phyloP scores from a whole-genome alignment of 2,113 vertebrate species.

The Thinocorus orbignyianus region DNA sequence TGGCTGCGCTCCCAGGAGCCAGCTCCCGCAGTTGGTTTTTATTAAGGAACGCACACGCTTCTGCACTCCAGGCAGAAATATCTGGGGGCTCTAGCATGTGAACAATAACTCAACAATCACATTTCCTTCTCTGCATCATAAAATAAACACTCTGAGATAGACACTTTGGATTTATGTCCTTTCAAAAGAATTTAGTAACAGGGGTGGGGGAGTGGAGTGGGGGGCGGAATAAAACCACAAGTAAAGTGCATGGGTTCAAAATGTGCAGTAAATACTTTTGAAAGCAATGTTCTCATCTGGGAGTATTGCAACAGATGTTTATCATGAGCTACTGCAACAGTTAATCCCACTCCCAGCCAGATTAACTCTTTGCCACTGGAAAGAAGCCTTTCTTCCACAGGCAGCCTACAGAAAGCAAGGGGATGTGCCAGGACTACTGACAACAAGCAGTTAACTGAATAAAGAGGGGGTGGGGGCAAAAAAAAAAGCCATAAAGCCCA shows the following conservation, averaged over 20 bases:
- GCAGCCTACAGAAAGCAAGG: background rate
- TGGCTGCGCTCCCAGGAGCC: background rate
- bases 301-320: constrained; percentile 57
- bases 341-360: background rate
- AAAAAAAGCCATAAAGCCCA: background rate
- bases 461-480: fast-evolving
- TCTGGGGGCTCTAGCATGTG: background rate
- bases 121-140: background rate
- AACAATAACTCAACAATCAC: background rate
- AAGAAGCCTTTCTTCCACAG: background rate
- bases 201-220: background rate
- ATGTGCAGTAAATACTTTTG: constrained; percentile 22
- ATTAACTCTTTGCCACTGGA: constrained; percentile 36
- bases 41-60: background rate
- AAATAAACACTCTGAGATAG: background rate
- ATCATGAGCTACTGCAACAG: constrained; percentile 43
- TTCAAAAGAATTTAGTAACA: background rate
- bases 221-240: background rate
- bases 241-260: background rate
- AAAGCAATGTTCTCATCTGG: constrained; percentile 39
- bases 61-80: background rate
- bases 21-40: background rate
- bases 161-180: background rate
- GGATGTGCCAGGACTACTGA: background rate
- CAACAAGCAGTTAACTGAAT: constrained; percentile 27